Conservation (phyloP, 2,888 invertebrate species). For the Drosophila kuntzei region DNA sequence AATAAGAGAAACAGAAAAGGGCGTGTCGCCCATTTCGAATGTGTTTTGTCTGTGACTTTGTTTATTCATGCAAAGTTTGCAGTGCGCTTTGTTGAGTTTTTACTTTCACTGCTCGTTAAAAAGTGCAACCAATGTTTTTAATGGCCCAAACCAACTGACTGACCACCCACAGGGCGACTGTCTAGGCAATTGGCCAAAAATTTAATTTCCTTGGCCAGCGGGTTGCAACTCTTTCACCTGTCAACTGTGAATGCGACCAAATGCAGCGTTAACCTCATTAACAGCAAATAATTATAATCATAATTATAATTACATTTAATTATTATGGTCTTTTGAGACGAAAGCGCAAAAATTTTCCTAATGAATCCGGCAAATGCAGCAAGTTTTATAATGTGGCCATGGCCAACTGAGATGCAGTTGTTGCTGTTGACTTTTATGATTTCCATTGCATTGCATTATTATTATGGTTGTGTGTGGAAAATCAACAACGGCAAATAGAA, state of each 20-base stretch:
- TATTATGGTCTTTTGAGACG: conserved; percentile 47
- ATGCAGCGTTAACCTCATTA: conserved; percentile 61
- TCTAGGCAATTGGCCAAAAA: conserved; percentile 17
- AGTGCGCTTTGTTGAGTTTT: conserved; percentile 46
- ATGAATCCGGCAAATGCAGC: conserved; percentile 65
- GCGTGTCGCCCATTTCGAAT: conserved; percentile 52
- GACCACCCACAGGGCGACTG: conserved; percentile 48
- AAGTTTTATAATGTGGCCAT: conserved; percentile 12
- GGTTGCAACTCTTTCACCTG: conserved; percentile 67
- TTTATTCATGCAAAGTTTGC: conserved; percentile 70
- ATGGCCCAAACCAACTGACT: conserved; percentile 22
- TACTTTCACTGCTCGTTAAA: conserved; percentile 69
- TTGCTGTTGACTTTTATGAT: conserved; percentile 78
- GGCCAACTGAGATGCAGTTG: conserved; percentile 32
- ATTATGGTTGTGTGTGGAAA: conserved; percentile 73
- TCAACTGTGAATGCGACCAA: conserved; percentile 46
- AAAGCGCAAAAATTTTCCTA: conserved; percentile 77
- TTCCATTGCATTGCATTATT: conserved; percentile 76
- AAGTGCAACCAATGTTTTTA: conserved; percentile 60
- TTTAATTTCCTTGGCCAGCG: conserved; percentile 45
- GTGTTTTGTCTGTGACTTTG: conserved; percentile 44
- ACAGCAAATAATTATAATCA: conserved; percentile 40
- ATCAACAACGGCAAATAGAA: conserved; percentile 72
- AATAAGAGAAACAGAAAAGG: conserved; percentile 46
- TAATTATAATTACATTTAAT: conserved; percentile 48